These are phyloP conservation scores for Pomacea maculata DNA, from an alignment of 1,140 invertebrate genomes.

Conservation along the genomic window DNA sequence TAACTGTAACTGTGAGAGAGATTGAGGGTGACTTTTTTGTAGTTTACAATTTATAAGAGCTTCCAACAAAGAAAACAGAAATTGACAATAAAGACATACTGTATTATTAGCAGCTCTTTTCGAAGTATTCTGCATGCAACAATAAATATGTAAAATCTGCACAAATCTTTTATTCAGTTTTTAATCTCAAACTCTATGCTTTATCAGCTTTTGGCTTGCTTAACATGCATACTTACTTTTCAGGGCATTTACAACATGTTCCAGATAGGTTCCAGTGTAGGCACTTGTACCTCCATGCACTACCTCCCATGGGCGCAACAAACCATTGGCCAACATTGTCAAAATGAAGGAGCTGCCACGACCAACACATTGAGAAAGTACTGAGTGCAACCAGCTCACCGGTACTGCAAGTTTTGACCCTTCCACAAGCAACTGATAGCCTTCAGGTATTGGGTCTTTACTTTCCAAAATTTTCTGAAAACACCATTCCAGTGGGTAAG, in stretches of 20 bases:
- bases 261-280: constrained; percentile 19
- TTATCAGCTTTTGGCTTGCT: not conserved
- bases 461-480: constrained; percentile 15
- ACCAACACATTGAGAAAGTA: not conserved
- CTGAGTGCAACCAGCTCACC: constrained; percentile 2
- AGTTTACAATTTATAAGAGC: not conserved
- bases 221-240: constrained; percentile 13
- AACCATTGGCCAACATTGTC: constrained; percentile 14
- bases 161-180: not conserved
- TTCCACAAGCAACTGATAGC: constrained; percentile 19
- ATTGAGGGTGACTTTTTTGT: too few relatives aligned
- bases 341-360: constrained; percentile 13
- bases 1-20: too few relatives aligned
- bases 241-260: constrained; percentile 22
- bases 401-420: constrained; percentile 15
- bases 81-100: not conserved
- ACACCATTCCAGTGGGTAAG: not conserved
- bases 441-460: constrained; percentile 4
- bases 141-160: not conserved
- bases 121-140: not conserved
- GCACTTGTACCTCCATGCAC: constrained; percentile 21
- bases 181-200: not conserved
- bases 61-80: not conserved
- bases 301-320: constrained; percentile 23
- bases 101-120: not conserved